Percentiles rank a stretch among this genome's conserved stretches.
These are phyloP conservation scores for Drosophila picticornis DNA, from an alignment of 2,888 invertebrate species.

Conservation along the genomic window DNA sequence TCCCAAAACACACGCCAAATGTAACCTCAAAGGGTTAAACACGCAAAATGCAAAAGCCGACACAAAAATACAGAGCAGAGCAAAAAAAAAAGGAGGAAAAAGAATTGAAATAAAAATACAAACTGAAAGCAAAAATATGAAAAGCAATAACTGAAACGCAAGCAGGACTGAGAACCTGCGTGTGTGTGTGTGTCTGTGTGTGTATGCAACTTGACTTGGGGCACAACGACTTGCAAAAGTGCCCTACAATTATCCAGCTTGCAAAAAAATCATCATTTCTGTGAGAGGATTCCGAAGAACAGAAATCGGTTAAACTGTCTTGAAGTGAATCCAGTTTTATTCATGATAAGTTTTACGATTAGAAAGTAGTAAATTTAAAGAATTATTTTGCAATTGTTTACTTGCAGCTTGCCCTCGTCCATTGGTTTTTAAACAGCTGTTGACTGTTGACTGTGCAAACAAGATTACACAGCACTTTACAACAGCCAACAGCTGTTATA, in stretches of 20 bases:
- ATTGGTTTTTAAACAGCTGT: neutral
- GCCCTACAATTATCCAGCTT: slow-evolving; percentile 21
- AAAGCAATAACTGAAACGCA: slow-evolving; percentile 72
- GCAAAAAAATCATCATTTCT: neutral
- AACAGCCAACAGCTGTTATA: neutral
- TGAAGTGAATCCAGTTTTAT: neutral
- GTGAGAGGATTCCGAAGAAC: neutral
- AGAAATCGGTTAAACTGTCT: neutral
- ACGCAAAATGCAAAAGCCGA: slow-evolving; percentile 81
- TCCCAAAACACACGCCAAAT: slow-evolving; percentile 77
- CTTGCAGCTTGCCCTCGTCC: neutral
- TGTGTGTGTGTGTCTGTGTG: slow-evolving; percentile 23
- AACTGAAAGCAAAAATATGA: slow-evolving; percentile 67
- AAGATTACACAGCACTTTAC: neutral
- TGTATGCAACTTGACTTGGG: slow-evolving; percentile 5
- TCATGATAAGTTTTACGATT: neutral
- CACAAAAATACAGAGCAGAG: slow-evolving; percentile 54
- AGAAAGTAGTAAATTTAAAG: neutral
- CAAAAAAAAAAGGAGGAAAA: slow-evolving; percentile 15
- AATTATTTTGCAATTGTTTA: neutral
- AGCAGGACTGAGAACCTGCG: slow-evolving; percentile 27
- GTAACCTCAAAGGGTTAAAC: slow-evolving; percentile 82
- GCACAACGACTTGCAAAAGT: slow-evolving; percentile 20
- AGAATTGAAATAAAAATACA: slow-evolving; percentile 50
- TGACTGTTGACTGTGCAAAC: neutral